Evolutionary conservation across 2,888 invertebrate genomes (phyloP).

Genomic region (Torymus aiolomorphi): DNA sequence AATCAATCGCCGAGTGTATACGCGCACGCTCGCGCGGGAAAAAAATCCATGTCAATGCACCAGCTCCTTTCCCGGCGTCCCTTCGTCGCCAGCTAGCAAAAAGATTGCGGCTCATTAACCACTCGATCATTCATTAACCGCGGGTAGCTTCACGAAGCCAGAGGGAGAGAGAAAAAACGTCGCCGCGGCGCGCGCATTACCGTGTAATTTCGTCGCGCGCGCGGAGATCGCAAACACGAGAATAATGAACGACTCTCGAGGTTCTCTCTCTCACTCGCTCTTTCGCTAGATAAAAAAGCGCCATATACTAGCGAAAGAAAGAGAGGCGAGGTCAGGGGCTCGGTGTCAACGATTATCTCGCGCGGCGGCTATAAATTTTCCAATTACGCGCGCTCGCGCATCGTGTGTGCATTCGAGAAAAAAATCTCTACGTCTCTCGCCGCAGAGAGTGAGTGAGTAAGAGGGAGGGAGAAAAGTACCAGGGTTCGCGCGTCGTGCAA

Average conservation of each 20-base stretch:
- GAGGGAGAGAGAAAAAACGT: background rate
- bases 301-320: background rate
- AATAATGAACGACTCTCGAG: background rate
- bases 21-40: background rate
- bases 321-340: constrained; percentile 41
- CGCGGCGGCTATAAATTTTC: constrained; percentile 40
- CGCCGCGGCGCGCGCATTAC: constrained; percentile 12
- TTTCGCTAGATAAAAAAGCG: background rate
- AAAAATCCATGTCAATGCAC: too few species aligned
- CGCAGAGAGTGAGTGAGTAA: background rate
- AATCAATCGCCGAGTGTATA: background rate
- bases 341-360: constrained; percentile 43
- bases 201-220: constrained; percentile 37
- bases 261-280: too few species aligned
- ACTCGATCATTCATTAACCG: constrained; percentile 25
- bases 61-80: too few species aligned
- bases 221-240: background rate
- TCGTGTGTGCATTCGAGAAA: too few species aligned
- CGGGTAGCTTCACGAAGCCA: background rate
- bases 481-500: background rate
- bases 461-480: constrained; percentile 21
- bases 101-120: constrained; percentile 41
- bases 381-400: constrained; percentile 23
- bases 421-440: too few species aligned
- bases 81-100: background rate